Conservation (phyloP, 2,113 vertebrate genomes). For the Struthidea cinerea region DNA sequence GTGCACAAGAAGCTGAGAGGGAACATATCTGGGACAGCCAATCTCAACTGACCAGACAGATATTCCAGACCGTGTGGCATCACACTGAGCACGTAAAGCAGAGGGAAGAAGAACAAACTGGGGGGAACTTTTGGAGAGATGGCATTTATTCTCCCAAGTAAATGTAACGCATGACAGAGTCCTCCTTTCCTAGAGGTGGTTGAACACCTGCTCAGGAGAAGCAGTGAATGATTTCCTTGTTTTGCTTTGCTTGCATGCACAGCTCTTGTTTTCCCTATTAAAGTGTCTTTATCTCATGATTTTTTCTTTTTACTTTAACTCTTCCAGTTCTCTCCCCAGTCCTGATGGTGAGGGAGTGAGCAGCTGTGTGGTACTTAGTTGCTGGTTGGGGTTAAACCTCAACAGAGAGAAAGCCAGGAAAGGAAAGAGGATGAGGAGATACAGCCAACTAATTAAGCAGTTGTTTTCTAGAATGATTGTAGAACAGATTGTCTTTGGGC, state of each 20-base stretch:
- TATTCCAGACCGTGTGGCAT: not conserved
- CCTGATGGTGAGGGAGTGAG: not conserved
- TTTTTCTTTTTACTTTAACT: no score
- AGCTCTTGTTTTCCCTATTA: not conserved
- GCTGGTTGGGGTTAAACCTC: not conserved
- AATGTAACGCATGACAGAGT: not conserved
- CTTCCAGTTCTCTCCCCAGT: not conserved
- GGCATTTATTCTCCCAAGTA: not conserved
- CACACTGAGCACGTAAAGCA: fast-evolving
- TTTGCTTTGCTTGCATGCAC: not conserved
- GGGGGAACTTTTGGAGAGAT: not conserved
- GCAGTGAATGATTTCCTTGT: not conserved
- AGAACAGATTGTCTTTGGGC: not conserved
- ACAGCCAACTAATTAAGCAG: slow-evolving; percentile 4
- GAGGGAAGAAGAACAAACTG: not conserved
- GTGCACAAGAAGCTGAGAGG: not conserved
- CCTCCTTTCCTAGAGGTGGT: not conserved
- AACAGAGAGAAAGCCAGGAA: not conserved
- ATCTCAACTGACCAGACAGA: not conserved
- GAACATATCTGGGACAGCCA: not conserved
- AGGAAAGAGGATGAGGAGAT: not conserved
- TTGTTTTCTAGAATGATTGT: not conserved
- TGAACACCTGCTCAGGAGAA: not conserved
- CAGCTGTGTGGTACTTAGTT: not conserved
- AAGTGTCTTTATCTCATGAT: not conserved